Evolutionary conservation across 2,888 invertebrate species (phyloP).

Genomic region (Coleophora deauratella): DNA sequence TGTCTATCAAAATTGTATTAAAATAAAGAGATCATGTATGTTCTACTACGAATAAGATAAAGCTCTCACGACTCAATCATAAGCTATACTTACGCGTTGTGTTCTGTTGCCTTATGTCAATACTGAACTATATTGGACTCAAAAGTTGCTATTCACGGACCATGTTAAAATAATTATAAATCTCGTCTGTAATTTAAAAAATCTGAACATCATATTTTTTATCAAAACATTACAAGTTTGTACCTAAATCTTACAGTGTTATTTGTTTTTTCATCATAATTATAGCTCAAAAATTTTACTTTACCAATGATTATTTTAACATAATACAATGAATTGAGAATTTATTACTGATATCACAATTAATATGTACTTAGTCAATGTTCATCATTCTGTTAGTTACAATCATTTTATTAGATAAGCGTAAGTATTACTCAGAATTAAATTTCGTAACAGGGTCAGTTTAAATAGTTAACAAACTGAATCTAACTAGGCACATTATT

Average conservation of each 20-base stretch:
- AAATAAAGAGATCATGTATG: slow-evolving; percentile 70
- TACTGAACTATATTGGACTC: slow-evolving; percentile 25
- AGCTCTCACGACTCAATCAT: slow-evolving; percentile 55
- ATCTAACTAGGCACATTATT: too few species aligned
- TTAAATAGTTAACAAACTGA: too few species aligned
- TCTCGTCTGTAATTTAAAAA: too few species aligned
- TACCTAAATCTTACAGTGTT: too few species aligned
- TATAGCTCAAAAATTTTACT: too few species aligned
- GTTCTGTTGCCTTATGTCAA: slow-evolving; percentile 39
- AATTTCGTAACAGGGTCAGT: too few species aligned
- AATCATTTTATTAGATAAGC: slow-evolving; percentile 12
- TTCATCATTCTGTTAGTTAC: neutral
- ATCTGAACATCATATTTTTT: too few species aligned
- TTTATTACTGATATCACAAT: too few species aligned
- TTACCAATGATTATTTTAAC: neutral
- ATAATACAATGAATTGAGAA: too few species aligned
- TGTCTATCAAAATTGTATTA: slow-evolving; percentile 70
- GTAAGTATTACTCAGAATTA: slow-evolving; percentile 38
- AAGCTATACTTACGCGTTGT: slow-evolving; percentile 43
- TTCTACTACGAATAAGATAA: slow-evolving; percentile 65
- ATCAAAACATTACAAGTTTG: too few species aligned
- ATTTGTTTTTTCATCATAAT: too few species aligned
- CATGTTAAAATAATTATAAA: neutral
- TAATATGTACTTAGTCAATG: neutral
- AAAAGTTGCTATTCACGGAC: neutral